A percentile compares a stretch with the other conserved stretches of the same genome.
Conservation (phyloP, 2,113 vertebrate species). For the Amazona vittata region DNA sequence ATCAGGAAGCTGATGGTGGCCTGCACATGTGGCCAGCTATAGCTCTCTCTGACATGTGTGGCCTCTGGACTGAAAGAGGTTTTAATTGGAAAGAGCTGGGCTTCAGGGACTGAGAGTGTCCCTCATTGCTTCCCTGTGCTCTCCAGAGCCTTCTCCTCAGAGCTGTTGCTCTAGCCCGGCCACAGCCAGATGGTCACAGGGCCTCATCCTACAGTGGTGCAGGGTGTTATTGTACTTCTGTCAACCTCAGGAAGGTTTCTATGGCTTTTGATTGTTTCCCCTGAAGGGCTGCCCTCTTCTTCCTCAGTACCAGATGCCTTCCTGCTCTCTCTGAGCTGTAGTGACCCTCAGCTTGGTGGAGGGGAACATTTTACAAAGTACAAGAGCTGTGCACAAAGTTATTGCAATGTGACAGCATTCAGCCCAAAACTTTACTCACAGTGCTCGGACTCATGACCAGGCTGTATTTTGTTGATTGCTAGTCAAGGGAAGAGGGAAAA, state of each 20-base stretch:
- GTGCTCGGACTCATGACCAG: background rate
- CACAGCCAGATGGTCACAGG: fast-evolving
- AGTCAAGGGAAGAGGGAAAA: background rate
- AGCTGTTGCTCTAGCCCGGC: background rate
- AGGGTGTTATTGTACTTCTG: background rate
- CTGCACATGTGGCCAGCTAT: fast-evolving
- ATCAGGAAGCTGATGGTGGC: background rate
- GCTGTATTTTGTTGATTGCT: background rate
- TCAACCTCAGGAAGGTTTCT: background rate
- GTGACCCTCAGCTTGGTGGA: background rate
- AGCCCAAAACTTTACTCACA: background rate
- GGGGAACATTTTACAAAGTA: fast-evolving
- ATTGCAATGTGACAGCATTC: background rate
- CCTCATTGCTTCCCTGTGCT: background rate
- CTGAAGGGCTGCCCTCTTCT: fast-evolving
- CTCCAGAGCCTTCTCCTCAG: background rate
- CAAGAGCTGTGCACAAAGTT: background rate
- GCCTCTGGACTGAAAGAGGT: background rate
- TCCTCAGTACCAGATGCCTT: background rate
- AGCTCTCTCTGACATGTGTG: background rate
- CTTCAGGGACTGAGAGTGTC: fast-evolving
- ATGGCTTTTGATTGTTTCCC: fast-evolving
- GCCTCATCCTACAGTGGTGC: background rate
- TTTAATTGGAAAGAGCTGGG: background rate
- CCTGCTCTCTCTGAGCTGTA: background rate